These are phyloP conservation scores for Carcina quercana DNA, from an alignment of 2,888 invertebrate genomes.

Conservation along the genomic window DNA sequence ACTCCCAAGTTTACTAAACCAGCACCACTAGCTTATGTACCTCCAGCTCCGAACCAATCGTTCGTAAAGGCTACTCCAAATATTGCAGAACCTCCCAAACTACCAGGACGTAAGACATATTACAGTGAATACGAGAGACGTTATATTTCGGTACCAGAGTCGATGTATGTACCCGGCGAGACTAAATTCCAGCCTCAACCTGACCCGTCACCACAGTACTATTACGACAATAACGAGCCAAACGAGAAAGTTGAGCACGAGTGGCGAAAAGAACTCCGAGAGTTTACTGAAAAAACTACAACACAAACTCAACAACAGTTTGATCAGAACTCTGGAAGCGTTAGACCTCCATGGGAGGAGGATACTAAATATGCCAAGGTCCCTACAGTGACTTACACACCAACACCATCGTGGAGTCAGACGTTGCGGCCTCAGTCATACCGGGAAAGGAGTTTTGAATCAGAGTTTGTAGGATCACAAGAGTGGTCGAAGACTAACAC, in stretches of 20 bases:
- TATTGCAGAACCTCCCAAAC: slow-evolving; percentile 34
- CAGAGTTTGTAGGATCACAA: slow-evolving; percentile 52
- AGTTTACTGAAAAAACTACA: slow-evolving; percentile 60
- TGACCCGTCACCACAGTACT: slow-evolving; percentile 61
- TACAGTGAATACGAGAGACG: slow-evolving; percentile 68
- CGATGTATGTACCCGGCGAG: slow-evolving; percentile 58
- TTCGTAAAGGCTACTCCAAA: slow-evolving; percentile 48
- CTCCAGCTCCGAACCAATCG: slow-evolving; percentile 65
- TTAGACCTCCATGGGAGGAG: slow-evolving; percentile 60
- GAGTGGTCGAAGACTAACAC: slow-evolving; percentile 61
- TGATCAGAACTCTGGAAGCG: slow-evolving; percentile 37
- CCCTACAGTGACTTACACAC: slow-evolving; percentile 37
- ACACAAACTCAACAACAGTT: slow-evolving; percentile 42
- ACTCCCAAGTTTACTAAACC: slow-evolving; percentile 46
- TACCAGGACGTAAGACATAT: slow-evolving; percentile 60
- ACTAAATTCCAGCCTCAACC: slow-evolving; percentile 59
- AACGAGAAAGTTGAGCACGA: slow-evolving; percentile 53
- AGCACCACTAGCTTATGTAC: slow-evolving; percentile 54
- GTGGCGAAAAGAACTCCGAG: slow-evolving; percentile 66
- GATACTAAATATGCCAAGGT: slow-evolving; percentile 46
- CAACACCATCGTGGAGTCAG: slow-evolving; percentile 65
- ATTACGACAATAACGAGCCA: slow-evolving; percentile 61
- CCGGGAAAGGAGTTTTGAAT: slow-evolving; percentile 64
- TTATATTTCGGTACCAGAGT: slow-evolving; percentile 63
- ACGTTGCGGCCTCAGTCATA: slow-evolving; percentile 59